Evolutionary conservation across 1,140 invertebrate genomes (phyloP), one percentile per base, ranked within the genome.

Genomic region (Leptopilina clavipes): DNA sequence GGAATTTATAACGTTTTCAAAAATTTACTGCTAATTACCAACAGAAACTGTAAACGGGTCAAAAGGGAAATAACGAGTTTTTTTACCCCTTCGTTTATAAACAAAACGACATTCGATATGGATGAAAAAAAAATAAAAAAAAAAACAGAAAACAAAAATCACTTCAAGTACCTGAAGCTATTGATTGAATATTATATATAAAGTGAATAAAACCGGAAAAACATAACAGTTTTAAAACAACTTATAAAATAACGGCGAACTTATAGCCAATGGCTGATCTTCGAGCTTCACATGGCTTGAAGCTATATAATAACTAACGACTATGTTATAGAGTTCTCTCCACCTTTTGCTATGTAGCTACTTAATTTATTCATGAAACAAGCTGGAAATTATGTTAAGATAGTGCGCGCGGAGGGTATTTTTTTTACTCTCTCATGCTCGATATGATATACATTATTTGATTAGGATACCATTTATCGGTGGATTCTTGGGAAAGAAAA

Each of bases 301-400:
- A 65, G 56, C 56, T 31, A 65, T n/a, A n/a, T 65, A 65, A 65
- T 65, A 65, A 65, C 56, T 31, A 65, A 65, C 22, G 56, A 65
- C 19, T 25, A 65, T 59, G 56, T 59, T 59, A 52, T 54, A 54
- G 2, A 65, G 56, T 25, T 3, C 8, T 25, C 11, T 25, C 19
- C 18, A 59, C 54, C 19, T 19, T 59, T 59, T 22, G 6, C n/a
- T 17, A 3, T 17, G 3, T 17, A 7, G 56, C 56, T 65, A 31
- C 56, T 31, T 65, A 65, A 65, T 65, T 65, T 65, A 65, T 65
- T 65, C 56, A 65, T 31, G 56, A 65, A 65, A 65, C 56, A 65
- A 31, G 22, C 56, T 65, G 19, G 56, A 65, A 65, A 65, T 31
- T 65, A 65, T 65, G 56, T 65, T 65, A 65, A 65, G 56, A 31